phyloP scores from a whole-genome alignment of 2,888 invertebrate genomes.

The Tipula confusa region DNA sequence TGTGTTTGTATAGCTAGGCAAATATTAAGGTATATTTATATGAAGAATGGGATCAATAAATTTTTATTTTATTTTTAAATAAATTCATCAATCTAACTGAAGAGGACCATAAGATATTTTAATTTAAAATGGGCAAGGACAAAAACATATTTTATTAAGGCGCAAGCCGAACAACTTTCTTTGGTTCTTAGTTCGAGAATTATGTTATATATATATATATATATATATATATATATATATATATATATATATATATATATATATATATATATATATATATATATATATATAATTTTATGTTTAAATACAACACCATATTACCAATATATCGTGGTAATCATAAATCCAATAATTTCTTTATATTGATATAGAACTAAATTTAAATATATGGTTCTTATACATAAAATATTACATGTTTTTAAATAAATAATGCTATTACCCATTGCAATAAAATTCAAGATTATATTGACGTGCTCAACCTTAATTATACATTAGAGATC shows the following conservation, averaged over 20 bases:
- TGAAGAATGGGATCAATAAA: neutral
- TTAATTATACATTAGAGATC: neutral
- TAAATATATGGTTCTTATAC: no score
- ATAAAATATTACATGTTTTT: neutral
- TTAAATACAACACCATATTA: no score
- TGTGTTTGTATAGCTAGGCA: no score
- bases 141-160: no score
- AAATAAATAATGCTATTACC: neutral
- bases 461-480: conserved; percentile 20
- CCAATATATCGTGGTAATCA: neutral
- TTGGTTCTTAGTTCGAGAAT: neutral
- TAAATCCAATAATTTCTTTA: no score
- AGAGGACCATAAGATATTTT: neutral
- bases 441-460: neutral
- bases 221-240: neutral
- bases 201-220: neutral
- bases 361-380: neutral
- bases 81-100: neutral
- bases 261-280: neutral
- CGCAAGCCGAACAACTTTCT: neutral
- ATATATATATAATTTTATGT: neutral
- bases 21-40: neutral
- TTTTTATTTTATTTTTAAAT: neutral
- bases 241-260: neutral
- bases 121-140: neutral